A percentile compares a stretch with the other conserved stretches of the same genome.
phyloP scores from a whole-genome alignment of 2,797 vertebrate species.

The Masticophis lateralis region DNA sequence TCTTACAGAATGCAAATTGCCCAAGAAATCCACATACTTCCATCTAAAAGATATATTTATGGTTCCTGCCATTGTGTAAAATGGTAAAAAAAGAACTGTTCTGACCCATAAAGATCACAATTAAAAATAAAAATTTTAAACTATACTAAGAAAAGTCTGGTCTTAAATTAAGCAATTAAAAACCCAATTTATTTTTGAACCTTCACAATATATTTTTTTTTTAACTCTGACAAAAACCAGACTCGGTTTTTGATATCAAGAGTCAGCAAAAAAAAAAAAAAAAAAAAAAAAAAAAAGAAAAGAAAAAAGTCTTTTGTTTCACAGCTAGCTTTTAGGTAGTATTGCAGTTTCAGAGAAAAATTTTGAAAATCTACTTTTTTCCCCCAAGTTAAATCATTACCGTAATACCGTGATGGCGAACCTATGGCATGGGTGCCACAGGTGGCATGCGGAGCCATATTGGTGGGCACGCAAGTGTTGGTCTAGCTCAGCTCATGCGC shows the following conservation, averaged over 20 bases:
- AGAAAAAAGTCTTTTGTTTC: background rate
- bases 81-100: background rate
- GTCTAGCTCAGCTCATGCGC: no score
- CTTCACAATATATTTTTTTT: background rate
- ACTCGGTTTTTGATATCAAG: background rate
- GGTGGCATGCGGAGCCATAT: no score
- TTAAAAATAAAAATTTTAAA: background rate
- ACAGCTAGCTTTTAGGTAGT: background rate
- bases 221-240: background rate
- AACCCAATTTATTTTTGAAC: background rate
- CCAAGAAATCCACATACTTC: background rate
- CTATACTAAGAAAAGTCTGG: background rate
- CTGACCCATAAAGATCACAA: background rate
- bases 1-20: background rate
- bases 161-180: constrained; percentile 2
- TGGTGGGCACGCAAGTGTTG: no score
- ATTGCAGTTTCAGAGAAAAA: background rate
- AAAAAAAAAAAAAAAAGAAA: background rate
- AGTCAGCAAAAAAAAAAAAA: background rate
- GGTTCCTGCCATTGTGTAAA: background rate
- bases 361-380: background rate
- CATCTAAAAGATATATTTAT: background rate
- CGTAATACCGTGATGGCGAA: no score
- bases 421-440: no score
- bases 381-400: background rate